A percentile compares a stretch with the other conserved stretches of the same genome.
Conservation (phyloP, 2,797 vertebrate species). For the Hemitrygon akajei region DNA sequence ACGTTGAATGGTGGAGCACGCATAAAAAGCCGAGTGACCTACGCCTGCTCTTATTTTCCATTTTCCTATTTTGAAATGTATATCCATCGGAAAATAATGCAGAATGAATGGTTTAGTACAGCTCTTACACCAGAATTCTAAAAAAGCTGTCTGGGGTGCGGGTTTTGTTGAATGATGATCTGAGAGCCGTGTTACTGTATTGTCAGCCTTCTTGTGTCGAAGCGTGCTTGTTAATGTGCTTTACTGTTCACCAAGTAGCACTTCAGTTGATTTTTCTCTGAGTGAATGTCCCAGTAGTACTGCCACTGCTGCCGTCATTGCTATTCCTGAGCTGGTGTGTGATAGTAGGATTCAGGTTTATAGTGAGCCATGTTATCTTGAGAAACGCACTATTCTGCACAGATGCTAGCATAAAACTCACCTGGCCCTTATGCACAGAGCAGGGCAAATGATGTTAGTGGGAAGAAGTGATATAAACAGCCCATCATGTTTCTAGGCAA, state of each 20-base stretch:
- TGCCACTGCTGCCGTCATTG: no score
- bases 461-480: neutral
- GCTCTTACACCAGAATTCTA: neutral
- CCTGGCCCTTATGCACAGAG: neutral
- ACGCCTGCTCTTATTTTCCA: no score
- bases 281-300: no score
- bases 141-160: neutral
- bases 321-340: neutral
- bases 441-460: neutral
- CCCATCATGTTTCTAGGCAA: neutral
- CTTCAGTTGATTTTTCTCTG: no score
- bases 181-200: neutral
- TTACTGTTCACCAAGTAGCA: no score
- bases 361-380: neutral
- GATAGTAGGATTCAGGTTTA: neutral
- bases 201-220: neutral
- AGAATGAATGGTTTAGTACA: neutral
- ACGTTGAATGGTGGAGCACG: no score
- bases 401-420: neutral
- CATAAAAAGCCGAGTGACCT: no score
- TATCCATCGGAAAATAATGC: neutral
- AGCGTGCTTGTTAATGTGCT: no score
- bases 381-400: neutral
- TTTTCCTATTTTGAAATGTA: no score
- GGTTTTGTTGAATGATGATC: no score